phyloP scores from a whole-genome alignment of 35 echinoderm and acorn worm species.

The Ptychodera flava region DNA sequence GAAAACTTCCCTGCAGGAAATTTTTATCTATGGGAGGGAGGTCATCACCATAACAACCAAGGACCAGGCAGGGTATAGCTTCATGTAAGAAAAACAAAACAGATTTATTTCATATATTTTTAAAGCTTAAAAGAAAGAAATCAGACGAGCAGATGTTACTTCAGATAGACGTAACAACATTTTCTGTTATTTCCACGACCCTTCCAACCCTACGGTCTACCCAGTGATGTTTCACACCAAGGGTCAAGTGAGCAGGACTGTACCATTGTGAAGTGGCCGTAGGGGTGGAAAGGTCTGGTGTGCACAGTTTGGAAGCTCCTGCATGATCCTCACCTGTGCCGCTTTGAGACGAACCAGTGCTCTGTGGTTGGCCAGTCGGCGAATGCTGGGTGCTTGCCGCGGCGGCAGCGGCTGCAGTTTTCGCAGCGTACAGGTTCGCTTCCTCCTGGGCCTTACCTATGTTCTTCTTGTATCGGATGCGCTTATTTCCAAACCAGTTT shows the following conservation, averaged over 20 bases:
- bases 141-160: too few relatives aligned
- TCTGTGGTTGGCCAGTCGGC: background rate
- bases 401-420: slow-evolving; percentile 91
- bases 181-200: too few relatives aligned
- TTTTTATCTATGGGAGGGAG: background rate
- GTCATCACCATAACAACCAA: background rate
- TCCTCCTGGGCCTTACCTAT: slow-evolving; percentile 99
- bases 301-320: background rate
- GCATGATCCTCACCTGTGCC: background rate
- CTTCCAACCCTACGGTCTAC: too few relatives aligned
- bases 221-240: too few relatives aligned
- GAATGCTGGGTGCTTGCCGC: slow-evolving; percentile 18
- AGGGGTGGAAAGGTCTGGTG: background rate
- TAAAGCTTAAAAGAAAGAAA: too few relatives aligned
- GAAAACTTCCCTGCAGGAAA: background rate
- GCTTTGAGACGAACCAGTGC: background rate
- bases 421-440: slow-evolving; percentile 98
- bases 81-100: background rate
- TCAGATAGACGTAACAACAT: too few relatives aligned
- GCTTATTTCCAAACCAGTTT: slow-evolving; percentile 99
- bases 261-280: background rate
- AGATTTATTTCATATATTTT: too few relatives aligned
- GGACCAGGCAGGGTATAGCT: background rate
- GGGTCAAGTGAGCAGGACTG: background rate
- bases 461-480: slow-evolving; percentile 99